A percentile compares a stretch with the other conserved stretches of the same genome.
phyloP scores from a whole-genome alignment of 1,140 invertebrate species.

The Chrysoperla carnea region DNA sequence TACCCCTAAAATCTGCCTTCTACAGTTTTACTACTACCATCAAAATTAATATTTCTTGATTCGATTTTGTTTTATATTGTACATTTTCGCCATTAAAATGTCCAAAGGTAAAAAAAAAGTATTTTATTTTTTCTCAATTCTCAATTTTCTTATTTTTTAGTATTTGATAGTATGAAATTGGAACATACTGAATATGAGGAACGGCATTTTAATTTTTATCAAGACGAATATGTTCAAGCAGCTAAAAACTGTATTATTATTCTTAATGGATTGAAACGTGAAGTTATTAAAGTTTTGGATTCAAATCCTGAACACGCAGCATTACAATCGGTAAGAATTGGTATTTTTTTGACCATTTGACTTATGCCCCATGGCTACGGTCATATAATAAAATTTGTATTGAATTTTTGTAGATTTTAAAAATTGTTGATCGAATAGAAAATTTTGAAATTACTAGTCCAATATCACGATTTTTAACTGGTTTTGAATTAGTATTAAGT shows the following conservation, averaged over 20 bases:
- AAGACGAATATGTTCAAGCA: conserved; percentile 63
- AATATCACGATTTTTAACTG: conserved; percentile 73
- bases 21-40: too few species aligned
- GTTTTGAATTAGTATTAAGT: conserved; percentile 71
- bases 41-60: too few species aligned
- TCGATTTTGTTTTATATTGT: too few species aligned
- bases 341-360: background rate
- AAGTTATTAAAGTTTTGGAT: conserved; percentile 46
- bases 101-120: too few species aligned
- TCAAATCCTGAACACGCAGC: conserved; percentile 87
- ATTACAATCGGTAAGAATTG: conserved; percentile 45
- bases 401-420: too few species aligned
- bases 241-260: conserved; percentile 50
- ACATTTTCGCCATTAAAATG: too few species aligned
- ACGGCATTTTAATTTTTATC: conserved; percentile 64
- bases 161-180: too few species aligned
- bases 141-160: too few species aligned
- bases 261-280: conserved; percentile 38
- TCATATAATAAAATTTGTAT: background rate
- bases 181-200: conserved; percentile 3
- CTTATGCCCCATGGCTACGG: too few species aligned
- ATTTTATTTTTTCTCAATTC: too few species aligned
- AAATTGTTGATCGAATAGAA: conserved; percentile 56
- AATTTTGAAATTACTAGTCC: conserved; percentile 63
- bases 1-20: too few species aligned